A percentile compares a stretch with the other conserved stretches of the same genome.
Evolutionary conservation across 2,113 vertebrate species (phyloP).

Genomic region (Oncorhynchus nerka): DNA sequence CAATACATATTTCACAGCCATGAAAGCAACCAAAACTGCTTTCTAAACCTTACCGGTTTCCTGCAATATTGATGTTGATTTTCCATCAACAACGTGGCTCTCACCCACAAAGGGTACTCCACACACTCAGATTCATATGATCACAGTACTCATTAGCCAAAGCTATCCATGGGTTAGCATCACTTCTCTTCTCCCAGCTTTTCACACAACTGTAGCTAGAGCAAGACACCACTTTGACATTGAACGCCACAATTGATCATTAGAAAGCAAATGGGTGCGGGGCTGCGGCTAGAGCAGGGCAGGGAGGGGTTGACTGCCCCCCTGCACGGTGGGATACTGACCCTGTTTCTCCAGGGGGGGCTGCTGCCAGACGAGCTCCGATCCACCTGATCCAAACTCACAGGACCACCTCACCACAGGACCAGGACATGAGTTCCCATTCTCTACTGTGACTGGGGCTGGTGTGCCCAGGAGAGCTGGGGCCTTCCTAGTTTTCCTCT

Average conservation of each 20-base stretch:
- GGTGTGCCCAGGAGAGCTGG: background rate
- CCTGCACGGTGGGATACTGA: constrained; percentile 14
- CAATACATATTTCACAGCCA: no score
- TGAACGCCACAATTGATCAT: constrained; percentile 6
- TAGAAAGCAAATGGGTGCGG: constrained; percentile 12
- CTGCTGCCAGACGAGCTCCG: constrained; percentile 38
- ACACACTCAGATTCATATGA: constrained; percentile 24
- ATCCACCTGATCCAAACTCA: constrained; percentile 45
- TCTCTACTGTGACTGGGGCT: constrained; percentile 36
- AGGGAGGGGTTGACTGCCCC: constrained; percentile 12
- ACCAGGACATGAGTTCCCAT: constrained; percentile 36
- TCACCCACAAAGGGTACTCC: constrained; percentile 13
- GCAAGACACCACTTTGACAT: background rate
- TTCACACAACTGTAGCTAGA: background rate
- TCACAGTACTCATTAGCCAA: constrained; percentile 22
- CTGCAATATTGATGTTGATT: background rate
- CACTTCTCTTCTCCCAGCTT: background rate
- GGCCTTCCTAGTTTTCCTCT: constrained; percentile 27
- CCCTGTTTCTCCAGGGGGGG: constrained; percentile 21
- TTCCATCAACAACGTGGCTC: constrained; percentile 39
- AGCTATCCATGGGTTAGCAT: constrained; percentile 43
- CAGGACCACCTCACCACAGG: constrained; percentile 32
- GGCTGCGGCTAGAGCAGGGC: no score
- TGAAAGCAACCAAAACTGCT: no score
- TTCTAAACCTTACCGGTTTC: no score